These are phyloP conservation scores for Drosophila watanabei DNA, from an alignment of 1,140 invertebrate species.

Conservation along the genomic window DNA sequence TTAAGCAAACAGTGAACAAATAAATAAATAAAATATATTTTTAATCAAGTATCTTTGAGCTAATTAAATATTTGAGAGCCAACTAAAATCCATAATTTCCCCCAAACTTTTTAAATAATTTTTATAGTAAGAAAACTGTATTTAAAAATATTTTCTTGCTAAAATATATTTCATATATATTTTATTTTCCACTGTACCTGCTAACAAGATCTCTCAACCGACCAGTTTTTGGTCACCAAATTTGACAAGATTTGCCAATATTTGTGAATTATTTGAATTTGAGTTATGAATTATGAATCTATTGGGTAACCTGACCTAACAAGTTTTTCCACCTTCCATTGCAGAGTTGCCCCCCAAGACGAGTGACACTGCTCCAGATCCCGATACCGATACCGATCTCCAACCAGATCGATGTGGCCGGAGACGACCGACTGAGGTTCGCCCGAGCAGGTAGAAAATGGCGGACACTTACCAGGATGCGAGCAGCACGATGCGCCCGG, in stretches of 20 bases:
- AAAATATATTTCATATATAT: too few species aligned
- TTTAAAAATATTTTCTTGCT: not conserved
- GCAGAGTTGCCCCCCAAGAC: conserved; percentile 24
- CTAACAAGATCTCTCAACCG: conserved; percentile 3
- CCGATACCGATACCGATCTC: too few species aligned
- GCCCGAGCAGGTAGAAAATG: conserved; percentile 65
- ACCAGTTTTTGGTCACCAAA: conserved; percentile 47
- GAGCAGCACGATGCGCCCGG: conserved; percentile 75
- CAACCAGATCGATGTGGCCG: conserved; percentile 40
- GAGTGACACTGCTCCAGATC: conserved; percentile 16
- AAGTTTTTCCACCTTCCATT: conserved; percentile 20
- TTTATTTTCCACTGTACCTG: not conserved
- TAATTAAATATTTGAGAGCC: not conserved
- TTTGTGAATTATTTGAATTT: conserved; percentile 40
- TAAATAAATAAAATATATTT: not conserved
- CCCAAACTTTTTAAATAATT: not conserved
- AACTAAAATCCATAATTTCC: too few species aligned
- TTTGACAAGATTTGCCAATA: conserved; percentile 75
- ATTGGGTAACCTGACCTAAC: conserved; percentile 27
- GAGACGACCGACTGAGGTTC: conserved; percentile 36
- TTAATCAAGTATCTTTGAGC: not conserved
- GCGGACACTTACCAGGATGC: conserved; percentile 77
- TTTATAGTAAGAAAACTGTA: not conserved
- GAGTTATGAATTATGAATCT: conserved; percentile 29
- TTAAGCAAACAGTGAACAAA: not conserved